phyloP scores from a whole-genome alignment of 2,797 vertebrate genomes.

The Eremophila alpestris region DNA sequence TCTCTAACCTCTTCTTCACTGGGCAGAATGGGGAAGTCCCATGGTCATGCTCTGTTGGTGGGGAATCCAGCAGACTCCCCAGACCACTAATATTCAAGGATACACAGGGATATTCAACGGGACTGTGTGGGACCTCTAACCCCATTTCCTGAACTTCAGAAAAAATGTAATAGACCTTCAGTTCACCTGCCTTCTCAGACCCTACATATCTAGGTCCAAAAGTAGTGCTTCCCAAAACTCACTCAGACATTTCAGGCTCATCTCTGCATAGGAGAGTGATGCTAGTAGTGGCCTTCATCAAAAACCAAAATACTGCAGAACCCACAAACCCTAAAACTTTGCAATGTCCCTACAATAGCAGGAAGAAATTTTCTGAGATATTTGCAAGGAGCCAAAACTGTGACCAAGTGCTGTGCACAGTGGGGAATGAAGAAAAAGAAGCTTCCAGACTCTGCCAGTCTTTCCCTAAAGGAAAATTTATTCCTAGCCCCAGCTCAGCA shows the following conservation, averaged over 20 bases:
- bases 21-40: neutral
- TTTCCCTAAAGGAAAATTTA: neutral
- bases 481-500: neutral
- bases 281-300: neutral
- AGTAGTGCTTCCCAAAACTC: neutral
- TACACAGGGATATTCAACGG: neutral
- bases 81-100: neutral
- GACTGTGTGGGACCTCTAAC: neutral
- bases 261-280: neutral
- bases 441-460: neutral
- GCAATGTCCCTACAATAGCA: neutral
- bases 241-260: neutral
- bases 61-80: neutral
- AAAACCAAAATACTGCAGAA: neutral
- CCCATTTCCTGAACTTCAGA: neutral
- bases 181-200: neutral
- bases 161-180: neutral
- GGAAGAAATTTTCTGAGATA: neutral
- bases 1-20: neutral
- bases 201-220: neutral
- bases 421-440: neutral
- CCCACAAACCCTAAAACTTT: neutral
- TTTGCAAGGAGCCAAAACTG: neutral
- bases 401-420: neutral
- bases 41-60: rapidly evolving